Base-by-base conservation (phyloP, 2,888 invertebrate species). In the Anaspis maculata region DNA sequence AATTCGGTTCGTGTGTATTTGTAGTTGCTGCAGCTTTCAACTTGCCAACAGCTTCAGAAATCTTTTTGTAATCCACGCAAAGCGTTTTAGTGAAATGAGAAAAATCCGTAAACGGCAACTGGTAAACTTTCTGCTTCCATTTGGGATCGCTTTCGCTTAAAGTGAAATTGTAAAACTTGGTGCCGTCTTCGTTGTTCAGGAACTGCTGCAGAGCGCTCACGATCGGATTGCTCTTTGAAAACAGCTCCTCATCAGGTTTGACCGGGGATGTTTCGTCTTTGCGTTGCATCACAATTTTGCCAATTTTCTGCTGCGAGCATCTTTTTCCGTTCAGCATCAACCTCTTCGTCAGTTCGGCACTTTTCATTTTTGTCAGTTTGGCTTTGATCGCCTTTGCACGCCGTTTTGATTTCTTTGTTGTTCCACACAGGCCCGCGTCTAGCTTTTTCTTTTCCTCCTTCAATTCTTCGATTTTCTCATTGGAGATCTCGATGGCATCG, bases 311-410 rank as follows among this genome's bases (percentile, higher is more conserved):
- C 24, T 28, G 36, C n/a, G 12, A 16, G 2, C 25, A n/a, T 13
- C 24, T 36, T 6, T 32, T 31, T 10, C 27, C 32, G 21, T 14
- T 27, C 7, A 36, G 15, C n/a, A 25, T 30, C 4, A 48, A 30
- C 24, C 52, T 31, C 38, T 52, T 51, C 1, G 45, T 44, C 2
- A 55, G 30, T 32, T 57, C 54, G 10, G 52, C 50, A 24, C 41
- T 54, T 40, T 57, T 55, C 21, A 54, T 49, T 44, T 56, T 57
- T 4, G 46, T 48, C 6, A 56, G 45, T 46, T 56, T 59, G 3
- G 53, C 47, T 36, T 56, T 57, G 25, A 51, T 27, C 2, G 53
- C 50, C 48, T 55, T 58, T 3, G 52, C 45, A 7, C 57, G 44
- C 6, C 56, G 39, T 46, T 51, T 53, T 4, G 47, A 46, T 32